phyloP scores from a whole-genome alignment of 2,797 vertebrate species.

The Malurus splendens region DNA sequence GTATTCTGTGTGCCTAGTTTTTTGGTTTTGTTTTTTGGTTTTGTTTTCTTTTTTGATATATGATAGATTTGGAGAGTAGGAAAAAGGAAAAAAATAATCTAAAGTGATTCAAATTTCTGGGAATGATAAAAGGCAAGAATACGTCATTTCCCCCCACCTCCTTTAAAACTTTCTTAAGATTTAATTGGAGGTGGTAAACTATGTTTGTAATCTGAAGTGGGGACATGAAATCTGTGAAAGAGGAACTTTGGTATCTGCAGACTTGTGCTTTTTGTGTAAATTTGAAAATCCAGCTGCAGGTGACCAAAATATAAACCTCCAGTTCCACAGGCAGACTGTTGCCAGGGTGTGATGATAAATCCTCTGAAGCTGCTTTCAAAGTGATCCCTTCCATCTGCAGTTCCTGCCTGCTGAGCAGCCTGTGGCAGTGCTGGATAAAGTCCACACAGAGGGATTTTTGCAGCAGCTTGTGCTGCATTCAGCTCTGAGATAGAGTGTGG shows the following conservation, averaged over 20 bases:
- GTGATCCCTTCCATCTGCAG: neutral
- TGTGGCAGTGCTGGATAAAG: accelerated
- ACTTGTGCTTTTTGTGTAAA: neutral
- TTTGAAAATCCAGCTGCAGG: neutral
- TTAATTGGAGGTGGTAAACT: neutral
- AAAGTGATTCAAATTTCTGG: neutral
- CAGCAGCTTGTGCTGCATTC: neutral
- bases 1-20: neutral
- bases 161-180: neutral
- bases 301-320: neutral
- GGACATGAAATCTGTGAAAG: neutral
- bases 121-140: neutral
- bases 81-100: neutral
- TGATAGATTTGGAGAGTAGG: neutral
- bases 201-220: neutral
- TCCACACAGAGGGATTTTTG: accelerated
- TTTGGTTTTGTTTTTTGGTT: neutral
- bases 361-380: neutral
- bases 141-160: neutral
- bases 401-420: neutral
- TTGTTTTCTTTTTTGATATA: neutral
- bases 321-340: accelerated
- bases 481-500: neutral
- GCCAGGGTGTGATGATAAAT: neutral
- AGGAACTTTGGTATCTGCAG: neutral